Percentiles rank a stretch among this genome's conserved stretches.
These are phyloP conservation scores for Globodera ellingtonae DNA, from an alignment of 1,140 invertebrate species.

Conservation along the genomic window DNA sequence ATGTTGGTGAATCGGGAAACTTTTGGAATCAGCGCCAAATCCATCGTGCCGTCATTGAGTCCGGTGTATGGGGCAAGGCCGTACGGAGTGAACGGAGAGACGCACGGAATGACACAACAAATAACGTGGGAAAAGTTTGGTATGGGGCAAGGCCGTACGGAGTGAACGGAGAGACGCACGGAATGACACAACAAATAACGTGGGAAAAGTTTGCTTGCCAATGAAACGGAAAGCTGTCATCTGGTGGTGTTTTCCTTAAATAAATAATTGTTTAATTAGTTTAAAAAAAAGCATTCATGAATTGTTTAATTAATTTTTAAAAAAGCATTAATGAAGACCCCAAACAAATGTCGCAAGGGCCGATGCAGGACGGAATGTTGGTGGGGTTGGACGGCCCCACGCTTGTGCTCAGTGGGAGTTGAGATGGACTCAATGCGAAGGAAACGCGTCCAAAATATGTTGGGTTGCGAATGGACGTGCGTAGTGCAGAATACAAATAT, in stretches of 20 bases:
- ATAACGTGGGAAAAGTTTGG: conserved; percentile 63
- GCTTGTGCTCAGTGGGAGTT: conserved; percentile 29
- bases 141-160: conserved; percentile 64
- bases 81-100: conserved; percentile 62
- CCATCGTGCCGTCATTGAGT: conserved; percentile 60
- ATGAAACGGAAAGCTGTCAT: conserved; percentile 56
- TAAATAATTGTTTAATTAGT: conserved; percentile 18
- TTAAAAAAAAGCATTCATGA: conserved; percentile 18
- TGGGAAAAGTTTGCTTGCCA: conserved; percentile 63
- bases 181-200: conserved; percentile 61
- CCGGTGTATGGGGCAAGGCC: conserved; percentile 63
- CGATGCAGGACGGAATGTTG: conserved; percentile 53
- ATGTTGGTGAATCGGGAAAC: conserved; percentile 60
- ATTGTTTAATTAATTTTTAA: too few relatives aligned
- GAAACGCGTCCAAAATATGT: conserved; percentile 59
- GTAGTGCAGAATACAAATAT: conserved; percentile 45
- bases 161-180: conserved; percentile 59
- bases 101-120: conserved; percentile 57
- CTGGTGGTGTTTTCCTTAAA: conserved; percentile 30
- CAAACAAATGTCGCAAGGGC: conserved; percentile 53
- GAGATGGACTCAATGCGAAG: conserved; percentile 52
- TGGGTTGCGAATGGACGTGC: conserved; percentile 62
- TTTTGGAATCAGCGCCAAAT: conserved; percentile 58
- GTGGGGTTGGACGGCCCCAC: conserved; percentile 21
- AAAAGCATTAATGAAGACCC: conserved; percentile 37